phyloP scores from a whole-genome alignment of 2,888 invertebrate species.

The Pyrochroa serraticornis region DNA sequence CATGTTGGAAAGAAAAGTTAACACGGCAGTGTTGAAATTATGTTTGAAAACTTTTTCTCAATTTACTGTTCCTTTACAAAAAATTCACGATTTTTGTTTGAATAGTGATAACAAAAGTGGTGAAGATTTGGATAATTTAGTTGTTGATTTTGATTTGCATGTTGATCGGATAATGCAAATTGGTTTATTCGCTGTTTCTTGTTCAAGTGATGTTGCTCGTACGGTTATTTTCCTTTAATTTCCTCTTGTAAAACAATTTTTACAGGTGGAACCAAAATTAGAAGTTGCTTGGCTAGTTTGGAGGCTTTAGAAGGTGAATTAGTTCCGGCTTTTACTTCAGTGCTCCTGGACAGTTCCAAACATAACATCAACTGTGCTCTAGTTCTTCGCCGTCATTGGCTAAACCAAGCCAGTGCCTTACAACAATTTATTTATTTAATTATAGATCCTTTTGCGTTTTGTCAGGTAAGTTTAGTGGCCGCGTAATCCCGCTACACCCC shows the following conservation, averaged over 20 bases:
- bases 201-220: conserved; percentile 60
- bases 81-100: conserved; percentile 44
- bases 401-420: conserved; percentile 64
- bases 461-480: conserved; percentile 66
- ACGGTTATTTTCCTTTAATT: conserved; percentile 40
- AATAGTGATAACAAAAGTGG: conserved; percentile 27
- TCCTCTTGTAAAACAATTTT: conserved; percentile 8
- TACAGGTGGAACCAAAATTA: conserved; percentile 66
- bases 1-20: conserved; percentile 69
- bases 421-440: conserved; percentile 67
- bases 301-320: conserved; percentile 72
- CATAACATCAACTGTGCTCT: conserved; percentile 61
- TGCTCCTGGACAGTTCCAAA: conserved; percentile 59
- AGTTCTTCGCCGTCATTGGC: conserved; percentile 66
- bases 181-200: conserved; percentile 73
- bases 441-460: conserved; percentile 72
- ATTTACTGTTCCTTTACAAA: conserved; percentile 44
- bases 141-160: conserved; percentile 70
- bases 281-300: conserved; percentile 69
- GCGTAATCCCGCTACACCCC: neutral
- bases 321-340: conserved; percentile 64
- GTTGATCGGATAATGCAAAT: conserved; percentile 73
- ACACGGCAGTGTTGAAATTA: conserved; percentile 67
- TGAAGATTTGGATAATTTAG: conserved; percentile 59
- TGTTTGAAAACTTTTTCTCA: conserved; percentile 59